These are phyloP conservation scores for Gymnobelideus leadbeateri DNA, from an alignment of 2,113 vertebrate genomes.

Conservation along the genomic window DNA sequence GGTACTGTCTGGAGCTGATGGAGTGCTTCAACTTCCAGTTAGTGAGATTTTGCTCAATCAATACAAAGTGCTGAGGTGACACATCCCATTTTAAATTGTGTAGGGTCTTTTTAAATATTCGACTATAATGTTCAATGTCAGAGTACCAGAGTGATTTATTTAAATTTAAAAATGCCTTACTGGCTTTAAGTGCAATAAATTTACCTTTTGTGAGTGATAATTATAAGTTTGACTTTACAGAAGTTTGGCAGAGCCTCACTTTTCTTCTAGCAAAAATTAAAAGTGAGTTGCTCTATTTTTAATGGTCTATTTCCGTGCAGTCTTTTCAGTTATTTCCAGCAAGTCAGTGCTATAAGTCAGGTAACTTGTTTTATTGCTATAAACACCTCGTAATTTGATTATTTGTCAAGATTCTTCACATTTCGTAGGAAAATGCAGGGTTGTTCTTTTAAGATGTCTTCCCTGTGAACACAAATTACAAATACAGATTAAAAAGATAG, in stretches of 20 bases:
- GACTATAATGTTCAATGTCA: conserved; percentile 49
- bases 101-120: conserved; percentile 56
- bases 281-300: neutral
- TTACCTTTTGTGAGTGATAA: conserved; percentile 49
- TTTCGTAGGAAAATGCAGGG: neutral
- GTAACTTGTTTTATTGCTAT: neutral
- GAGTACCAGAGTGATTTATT: conserved; percentile 53
- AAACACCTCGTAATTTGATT: neutral
- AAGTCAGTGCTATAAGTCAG: conserved; percentile 7
- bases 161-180: conserved; percentile 64
- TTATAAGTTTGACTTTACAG: conserved; percentile 56
- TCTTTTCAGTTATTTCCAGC: conserved; percentile 39
- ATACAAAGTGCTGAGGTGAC: conserved; percentile 52
- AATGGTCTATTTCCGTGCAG: conserved; percentile 16
- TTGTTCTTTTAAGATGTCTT: neutral
- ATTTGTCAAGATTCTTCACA: neutral
- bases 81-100: conserved; percentile 55
- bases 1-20: conserved; percentile 58
- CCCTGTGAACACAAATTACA: neutral
- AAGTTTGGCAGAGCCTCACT: conserved; percentile 60
- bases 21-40: conserved; percentile 69
- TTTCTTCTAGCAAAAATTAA: conserved; percentile 56
- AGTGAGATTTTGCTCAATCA: conserved; percentile 67
- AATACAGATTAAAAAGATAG: neutral
- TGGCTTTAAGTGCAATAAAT: conserved; percentile 66